Percentiles rank a stretch among this genome's conserved stretches.
Conservation (phyloP, 2,797 vertebrate genomes). For the Pangasius macronema region DNA sequence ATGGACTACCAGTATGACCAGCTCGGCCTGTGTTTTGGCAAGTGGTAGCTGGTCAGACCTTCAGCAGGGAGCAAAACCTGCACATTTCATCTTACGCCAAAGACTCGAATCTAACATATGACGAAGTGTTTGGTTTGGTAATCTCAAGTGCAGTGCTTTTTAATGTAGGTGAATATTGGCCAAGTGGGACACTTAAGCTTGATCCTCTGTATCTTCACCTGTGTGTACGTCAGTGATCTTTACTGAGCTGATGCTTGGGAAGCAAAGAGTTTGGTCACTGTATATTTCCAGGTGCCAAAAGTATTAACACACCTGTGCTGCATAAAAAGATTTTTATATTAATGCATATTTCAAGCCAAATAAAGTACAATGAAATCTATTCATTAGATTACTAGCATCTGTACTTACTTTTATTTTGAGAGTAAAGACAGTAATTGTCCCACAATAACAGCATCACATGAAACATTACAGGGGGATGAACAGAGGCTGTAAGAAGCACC, state of each 20-base stretch:
- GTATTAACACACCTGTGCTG: not conserved
- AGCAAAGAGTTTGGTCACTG: not conserved
- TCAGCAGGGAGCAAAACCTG: not conserved
- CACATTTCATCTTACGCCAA: not conserved
- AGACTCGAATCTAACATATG: no score
- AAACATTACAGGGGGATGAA: not conserved
- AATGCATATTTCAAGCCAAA: not conserved
- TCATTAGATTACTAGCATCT: not conserved
- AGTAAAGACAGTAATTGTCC: not conserved
- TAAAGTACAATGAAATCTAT: not conserved
- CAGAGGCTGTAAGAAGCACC: not conserved
- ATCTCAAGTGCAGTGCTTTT: not conserved
- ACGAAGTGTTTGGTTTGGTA: not conserved
- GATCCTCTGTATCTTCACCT: not conserved
- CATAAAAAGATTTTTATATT: not conserved
- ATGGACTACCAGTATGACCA: not conserved
- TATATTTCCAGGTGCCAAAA: not conserved
- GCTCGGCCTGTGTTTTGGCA: not conserved
- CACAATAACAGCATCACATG: not conserved
- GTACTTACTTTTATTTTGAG: not conserved
- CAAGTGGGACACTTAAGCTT: not conserved
- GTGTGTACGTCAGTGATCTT: not conserved
- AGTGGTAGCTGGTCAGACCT: not conserved
- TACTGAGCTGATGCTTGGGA: no score
- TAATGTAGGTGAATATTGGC: not conserved